A percentile compares a stretch with the other conserved stretches of the same genome.
phyloP scores from a whole-genome alignment of 2,888 invertebrate genomes.

The Agapostemon virescens region DNA sequence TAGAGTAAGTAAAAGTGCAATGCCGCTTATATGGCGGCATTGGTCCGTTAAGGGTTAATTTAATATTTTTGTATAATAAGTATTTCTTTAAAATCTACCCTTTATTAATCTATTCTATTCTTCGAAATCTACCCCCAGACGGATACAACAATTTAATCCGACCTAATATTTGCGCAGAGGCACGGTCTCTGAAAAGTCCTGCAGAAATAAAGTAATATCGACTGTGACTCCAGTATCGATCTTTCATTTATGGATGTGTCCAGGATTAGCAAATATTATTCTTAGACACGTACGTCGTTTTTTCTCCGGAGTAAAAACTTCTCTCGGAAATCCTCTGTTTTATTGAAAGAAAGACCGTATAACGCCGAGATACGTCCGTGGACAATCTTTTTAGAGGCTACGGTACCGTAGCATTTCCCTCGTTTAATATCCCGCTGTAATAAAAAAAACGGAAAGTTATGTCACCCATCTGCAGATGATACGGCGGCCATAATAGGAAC shows the following conservation, averaged over 20 bases:
- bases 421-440: neutral
- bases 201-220: neutral
- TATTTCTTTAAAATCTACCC: no score
- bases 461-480: neutral
- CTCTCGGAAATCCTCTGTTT: neutral
- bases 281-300: neutral
- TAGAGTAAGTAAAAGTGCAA: no score
- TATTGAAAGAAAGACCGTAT: neutral
- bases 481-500: neutral
- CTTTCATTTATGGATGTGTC: neutral
- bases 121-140: no score
- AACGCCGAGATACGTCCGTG: neutral
- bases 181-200: neutral
- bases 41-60: no score
- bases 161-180: no score
- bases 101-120: no score
- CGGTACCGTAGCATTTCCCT: neutral
- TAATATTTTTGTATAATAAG: no score
- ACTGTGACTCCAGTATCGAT: neutral
- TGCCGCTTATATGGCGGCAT: no score
- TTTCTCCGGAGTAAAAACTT: neutral
- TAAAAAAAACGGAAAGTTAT: neutral
- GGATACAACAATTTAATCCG: no score
- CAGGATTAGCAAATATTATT: slow-evolving; percentile 2
- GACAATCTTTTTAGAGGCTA: neutral